Conservation (phyloP, 2,888 invertebrate genomes). For the Junonia oenone region DNA sequence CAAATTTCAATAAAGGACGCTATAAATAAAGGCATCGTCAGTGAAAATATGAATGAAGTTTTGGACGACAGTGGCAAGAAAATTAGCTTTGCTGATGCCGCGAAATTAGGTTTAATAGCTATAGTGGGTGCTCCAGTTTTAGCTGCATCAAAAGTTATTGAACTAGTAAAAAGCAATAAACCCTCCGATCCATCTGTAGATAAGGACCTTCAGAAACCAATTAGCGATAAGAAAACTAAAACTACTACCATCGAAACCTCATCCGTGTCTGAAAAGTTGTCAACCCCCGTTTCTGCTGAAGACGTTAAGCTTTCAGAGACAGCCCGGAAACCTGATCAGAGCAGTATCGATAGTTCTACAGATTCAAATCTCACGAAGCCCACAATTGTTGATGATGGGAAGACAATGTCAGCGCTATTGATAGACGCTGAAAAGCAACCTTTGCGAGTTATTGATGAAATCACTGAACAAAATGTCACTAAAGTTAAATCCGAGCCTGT, state of each 20-base stretch:
- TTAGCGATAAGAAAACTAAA: neutral
- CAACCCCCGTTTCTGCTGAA: neutral
- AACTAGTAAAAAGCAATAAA: constrained; percentile 79
- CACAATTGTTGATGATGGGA: constrained; percentile 39
- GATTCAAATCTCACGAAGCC: constrained; percentile 1
- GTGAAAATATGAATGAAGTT: constrained; percentile 84
- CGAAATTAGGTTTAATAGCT: constrained; percentile 86
- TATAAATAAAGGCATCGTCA: constrained; percentile 85
- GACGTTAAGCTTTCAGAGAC: neutral
- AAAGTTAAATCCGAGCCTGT: constrained; percentile 49
- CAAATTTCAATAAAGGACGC: constrained; percentile 88
- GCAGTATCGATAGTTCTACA: neutral
- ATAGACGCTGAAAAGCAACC: constrained; percentile 71
- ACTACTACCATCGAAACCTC: neutral
- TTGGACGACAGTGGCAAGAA: constrained; percentile 82
- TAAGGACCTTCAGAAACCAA: neutral
- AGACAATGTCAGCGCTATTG: constrained; percentile 58
- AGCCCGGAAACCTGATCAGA: neutral
- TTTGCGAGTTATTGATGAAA: constrained; percentile 67
- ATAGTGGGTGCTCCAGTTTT: constrained; percentile 87
- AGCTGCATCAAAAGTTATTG: constrained; percentile 83
- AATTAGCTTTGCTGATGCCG: constrained; percentile 85
- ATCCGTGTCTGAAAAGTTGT: neutral
- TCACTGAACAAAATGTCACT: constrained; percentile 66
- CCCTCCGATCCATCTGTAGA: constrained; percentile 74